Percentiles rank a stretch among this genome's conserved stretches.
phyloP scores from a whole-genome alignment of 2,797 vertebrate genomes.

The Chloroceryle amazona region DNA sequence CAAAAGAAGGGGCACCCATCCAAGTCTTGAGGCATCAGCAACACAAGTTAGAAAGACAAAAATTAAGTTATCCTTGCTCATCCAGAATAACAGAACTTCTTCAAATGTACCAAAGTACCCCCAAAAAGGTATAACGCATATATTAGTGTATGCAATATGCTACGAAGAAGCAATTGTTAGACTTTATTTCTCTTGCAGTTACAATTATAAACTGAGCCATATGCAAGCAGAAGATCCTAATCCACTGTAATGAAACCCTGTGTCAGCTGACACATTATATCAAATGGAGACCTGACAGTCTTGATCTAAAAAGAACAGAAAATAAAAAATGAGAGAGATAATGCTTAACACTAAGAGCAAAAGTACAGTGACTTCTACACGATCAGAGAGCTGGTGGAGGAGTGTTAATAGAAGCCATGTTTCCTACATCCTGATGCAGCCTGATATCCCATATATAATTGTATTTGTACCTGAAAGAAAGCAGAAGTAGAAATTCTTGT shows the following conservation, averaged over 20 bases:
- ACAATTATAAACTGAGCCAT: neutral
- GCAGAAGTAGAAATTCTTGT: neutral
- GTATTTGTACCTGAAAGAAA: neutral
- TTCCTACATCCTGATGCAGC: neutral
- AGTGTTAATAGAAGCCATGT: neutral
- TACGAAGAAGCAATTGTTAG: neutral
- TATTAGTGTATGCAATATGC: neutral
- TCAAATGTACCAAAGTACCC: neutral
- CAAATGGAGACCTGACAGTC: neutral
- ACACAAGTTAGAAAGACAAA: neutral
- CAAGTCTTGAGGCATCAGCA: neutral
- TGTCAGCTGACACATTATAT: neutral
- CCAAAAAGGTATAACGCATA: neutral
- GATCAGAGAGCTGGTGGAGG: neutral
- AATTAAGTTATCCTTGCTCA: neutral
- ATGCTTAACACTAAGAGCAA: neutral
- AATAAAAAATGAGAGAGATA: neutral
- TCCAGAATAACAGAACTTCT: neutral
- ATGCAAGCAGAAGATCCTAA: neutral
- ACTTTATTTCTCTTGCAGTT: neutral
- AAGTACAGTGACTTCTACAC: neutral
- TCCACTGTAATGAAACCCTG: neutral
- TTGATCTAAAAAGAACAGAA: neutral
- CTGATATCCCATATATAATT: neutral
- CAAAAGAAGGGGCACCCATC: neutral